A percentile compares a stretch with the other conserved stretches of the same genome.
phyloP scores from a whole-genome alignment of 2,797 vertebrate species.

The Paratrypauchen microcephalus region DNA sequence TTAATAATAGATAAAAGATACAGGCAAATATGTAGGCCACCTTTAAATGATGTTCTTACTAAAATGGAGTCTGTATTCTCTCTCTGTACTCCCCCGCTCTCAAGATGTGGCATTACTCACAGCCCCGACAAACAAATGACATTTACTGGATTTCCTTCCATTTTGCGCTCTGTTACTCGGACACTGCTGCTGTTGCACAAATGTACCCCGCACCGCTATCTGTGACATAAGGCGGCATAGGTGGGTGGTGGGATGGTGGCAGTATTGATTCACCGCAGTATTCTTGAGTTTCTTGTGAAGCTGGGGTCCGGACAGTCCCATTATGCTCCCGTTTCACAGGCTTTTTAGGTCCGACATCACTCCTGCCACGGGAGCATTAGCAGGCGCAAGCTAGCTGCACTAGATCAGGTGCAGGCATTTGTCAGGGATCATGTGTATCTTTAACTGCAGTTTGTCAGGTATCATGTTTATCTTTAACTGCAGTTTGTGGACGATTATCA shows the following conservation, averaged over 20 bases:
- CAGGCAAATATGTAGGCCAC: no score
- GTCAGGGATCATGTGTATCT: slow-evolving; percentile 15
- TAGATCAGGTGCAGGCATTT: slow-evolving; percentile 20
- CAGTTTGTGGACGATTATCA: not conserved
- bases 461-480: slow-evolving; percentile 9
- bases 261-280: slow-evolving; percentile 83
- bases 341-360: slow-evolving; percentile 59
- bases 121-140: slow-evolving; percentile 54
- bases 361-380: slow-evolving; percentile 47
- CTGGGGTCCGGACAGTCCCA: slow-evolving; percentile 60
- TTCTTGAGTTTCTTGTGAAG: slow-evolving; percentile 79
- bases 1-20: no score
- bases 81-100: no score
- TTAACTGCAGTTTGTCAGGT: slow-evolving; percentile 10
- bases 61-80: no score
- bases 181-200: slow-evolving; percentile 56
- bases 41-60: no score
- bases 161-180: slow-evolving; percentile 62
- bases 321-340: slow-evolving; percentile 66
- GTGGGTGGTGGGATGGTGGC: slow-evolving; percentile 75
- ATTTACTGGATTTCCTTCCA: slow-evolving; percentile 69
- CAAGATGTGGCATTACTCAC: no score
- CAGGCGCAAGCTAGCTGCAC: slow-evolving; percentile 37
- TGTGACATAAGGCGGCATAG: slow-evolving; percentile 76
- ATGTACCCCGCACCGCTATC: slow-evolving; percentile 59